Evolutionary conservation across 2,113 vertebrate species (phyloP), one percentile per base, ranked within the genome.

Genomic region (Rhineura floridana): DNA sequence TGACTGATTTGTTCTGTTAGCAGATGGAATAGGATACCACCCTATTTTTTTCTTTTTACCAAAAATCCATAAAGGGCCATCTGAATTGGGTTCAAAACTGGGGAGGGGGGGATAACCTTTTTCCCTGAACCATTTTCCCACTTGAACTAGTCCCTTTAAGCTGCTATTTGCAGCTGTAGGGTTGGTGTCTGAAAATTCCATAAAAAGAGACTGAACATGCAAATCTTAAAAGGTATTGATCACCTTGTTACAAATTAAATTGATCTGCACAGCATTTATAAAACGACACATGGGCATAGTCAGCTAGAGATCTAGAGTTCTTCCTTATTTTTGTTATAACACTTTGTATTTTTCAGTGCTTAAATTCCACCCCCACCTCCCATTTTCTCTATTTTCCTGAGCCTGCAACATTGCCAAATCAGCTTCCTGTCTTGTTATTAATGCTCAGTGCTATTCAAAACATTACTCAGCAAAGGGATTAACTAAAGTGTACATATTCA

Each of bases 191-290:
- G n/a, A n/a, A n/a, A n/a, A n/a, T n/a, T n/a, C n/a, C n/a, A n/a
- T 92, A 89, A 87, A 92, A 92, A 84, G 59, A 87, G 77, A 83
- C 91, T 63, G 83, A 21, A 87, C 3, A 30, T 39, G 59, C 65
- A 33, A 15, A 67, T 46, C 28, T 63, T 19, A 17, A 63, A 82
- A 46, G 28, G 9, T 65, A 46, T 82, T 25, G 81, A 67, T 65
- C 63, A 79, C 46, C 44, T 36, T 81, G 52, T 81, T 42, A 62
- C 59, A 50, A 52, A 83, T 21, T 52, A 36, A 65, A 70, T 70
- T 36, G 82, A 36, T 15, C 19, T 52, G 19, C 9, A 52, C 17
- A 48, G 46, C 46, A n/a, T 70, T 72, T 52, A 83, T 80, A 86
- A 81, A 50, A 81, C 2, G 13, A 55, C n/a, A 23, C 13, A 88